Conservation (phyloP, 1,140 invertebrate genomes). For the Coelopa frigida region DNA sequence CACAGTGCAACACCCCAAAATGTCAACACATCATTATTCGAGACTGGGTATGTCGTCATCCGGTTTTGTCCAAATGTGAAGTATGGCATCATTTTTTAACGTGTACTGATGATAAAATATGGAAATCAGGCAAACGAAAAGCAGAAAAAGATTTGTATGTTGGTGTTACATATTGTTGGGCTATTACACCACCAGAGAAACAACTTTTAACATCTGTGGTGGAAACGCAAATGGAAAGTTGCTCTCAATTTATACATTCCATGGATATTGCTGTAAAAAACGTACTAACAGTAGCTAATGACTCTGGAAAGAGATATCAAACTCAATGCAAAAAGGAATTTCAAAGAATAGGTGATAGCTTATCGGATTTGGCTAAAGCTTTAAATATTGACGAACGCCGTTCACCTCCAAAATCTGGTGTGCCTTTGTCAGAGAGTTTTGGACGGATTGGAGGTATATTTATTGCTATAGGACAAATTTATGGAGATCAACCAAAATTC, state of each 20-base stretch:
- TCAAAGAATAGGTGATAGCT: conserved; percentile 78
- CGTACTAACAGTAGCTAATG: conserved; percentile 68
- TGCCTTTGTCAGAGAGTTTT: conserved; percentile 70
- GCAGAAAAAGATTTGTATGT: conserved; percentile 90
- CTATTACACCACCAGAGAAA: conserved; percentile 73
- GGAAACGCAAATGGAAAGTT: conserved; percentile 59
- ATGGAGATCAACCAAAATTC: conserved; percentile 81
- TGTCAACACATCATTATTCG: too few relatives aligned
- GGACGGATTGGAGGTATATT: conserved; percentile 84
- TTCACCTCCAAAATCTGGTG: conserved; percentile 47
- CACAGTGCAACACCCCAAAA: too few relatives aligned
- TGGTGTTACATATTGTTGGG: conserved; percentile 86
- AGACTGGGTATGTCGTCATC: conserved; percentile 93
- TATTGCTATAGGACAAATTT: conserved; percentile 77
- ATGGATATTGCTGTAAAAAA: conserved; percentile 81
- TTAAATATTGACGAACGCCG: conserved; percentile 68
- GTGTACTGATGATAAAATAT: conserved; percentile 93
- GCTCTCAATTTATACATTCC: conserved; percentile 68
- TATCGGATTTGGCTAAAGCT: conserved; percentile 72
- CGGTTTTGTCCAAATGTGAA: conserved; percentile 79
- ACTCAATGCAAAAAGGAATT: conserved; percentile 85
- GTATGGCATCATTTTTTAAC: conserved; percentile 96
- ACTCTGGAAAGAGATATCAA: conserved; percentile 80
- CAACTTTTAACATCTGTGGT: conserved; percentile 54
- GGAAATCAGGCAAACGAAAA: conserved; percentile 92